Evolutionary conservation across 2,888 invertebrate genomes (phyloP).

Genomic region (Vesta saturnalis): DNA sequence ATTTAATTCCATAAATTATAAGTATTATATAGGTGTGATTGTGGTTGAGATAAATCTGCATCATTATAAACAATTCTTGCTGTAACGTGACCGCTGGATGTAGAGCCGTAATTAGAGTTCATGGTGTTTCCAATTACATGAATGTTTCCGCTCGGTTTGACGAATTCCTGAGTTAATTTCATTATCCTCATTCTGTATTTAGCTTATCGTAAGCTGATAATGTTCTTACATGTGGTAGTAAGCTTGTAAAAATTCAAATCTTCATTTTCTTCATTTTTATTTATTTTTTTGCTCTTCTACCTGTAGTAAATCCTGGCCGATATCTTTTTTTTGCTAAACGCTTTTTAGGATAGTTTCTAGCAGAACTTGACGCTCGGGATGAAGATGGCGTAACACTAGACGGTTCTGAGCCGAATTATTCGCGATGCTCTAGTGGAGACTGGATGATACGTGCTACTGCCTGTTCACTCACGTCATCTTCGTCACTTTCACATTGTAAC

Average conservation of each 20-base stretch:
- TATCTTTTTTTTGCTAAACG: conserved; percentile 23
- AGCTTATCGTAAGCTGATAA: too few relatives aligned
- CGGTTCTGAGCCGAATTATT: conserved; percentile 1
- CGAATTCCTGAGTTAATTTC: too few relatives aligned
- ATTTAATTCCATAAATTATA: too few relatives aligned
- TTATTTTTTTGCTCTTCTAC: conserved; percentile 29
- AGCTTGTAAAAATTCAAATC: too few relatives aligned
- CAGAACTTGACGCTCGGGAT: conserved; percentile 3
- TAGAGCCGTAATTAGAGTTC: too few relatives aligned
- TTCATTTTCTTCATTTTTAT: conserved; percentile 18
- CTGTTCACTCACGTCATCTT: background rate
- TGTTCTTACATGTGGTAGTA: too few relatives aligned
- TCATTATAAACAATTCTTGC: too few relatives aligned
- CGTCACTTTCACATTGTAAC: background rate
- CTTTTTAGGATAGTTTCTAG: conserved; percentile 12
- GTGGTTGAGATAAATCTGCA: too few relatives aligned
- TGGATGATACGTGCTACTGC: background rate
- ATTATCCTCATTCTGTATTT: too few relatives aligned
- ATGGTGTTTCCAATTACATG: too few relatives aligned
- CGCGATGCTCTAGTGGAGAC: background rate
- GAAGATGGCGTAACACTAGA: conserved; percentile 2
- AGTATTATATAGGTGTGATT: conserved; percentile 15
- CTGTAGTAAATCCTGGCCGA: conserved; percentile 18
- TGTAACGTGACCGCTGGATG: too few relatives aligned
- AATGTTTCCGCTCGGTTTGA: too few relatives aligned